These are phyloP conservation scores for Zenarchopterus dispar DNA, from an alignment of 2,797 vertebrate genomes.

Conservation along the genomic window DNA sequence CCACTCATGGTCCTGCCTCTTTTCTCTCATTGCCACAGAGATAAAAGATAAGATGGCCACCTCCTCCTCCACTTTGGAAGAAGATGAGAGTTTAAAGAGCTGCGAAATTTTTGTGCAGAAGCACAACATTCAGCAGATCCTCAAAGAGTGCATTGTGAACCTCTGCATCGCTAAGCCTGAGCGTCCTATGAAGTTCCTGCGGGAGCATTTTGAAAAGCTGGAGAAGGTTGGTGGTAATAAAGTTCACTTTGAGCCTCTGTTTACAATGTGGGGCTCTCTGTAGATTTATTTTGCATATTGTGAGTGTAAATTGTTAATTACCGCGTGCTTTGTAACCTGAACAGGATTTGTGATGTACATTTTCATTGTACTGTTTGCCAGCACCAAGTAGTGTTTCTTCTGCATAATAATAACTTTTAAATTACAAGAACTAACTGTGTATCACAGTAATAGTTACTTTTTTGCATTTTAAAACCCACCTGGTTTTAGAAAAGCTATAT, in stretches of 20 bases:
- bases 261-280: conserved; percentile 16
- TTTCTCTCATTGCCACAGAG: conserved; percentile 71
- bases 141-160: conserved; percentile 97
- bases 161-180: conserved; percentile 96
- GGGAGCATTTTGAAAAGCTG: conserved; percentile 96
- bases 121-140: conserved; percentile 94
- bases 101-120: conserved; percentile 97
- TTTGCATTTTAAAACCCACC: background rate
- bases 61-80: conserved; percentile 88
- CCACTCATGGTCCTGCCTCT: conserved; percentile 69
- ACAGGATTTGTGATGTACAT: conserved; percentile 4
- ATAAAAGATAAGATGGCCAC: conserved; percentile 92
- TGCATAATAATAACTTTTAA: background rate
- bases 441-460: background rate
- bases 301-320: background rate
- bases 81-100: conserved; percentile 94
- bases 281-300: conserved; percentile 6
- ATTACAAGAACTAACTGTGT: background rate
- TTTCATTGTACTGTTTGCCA: background rate
- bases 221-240: conserved; percentile 90
- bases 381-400: background rate
- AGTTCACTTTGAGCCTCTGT: conserved; percentile 27
- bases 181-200: conserved; percentile 95
- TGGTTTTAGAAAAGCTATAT: too few relatives aligned
- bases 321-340: conserved; percentile 8